Evolutionary conservation across 2,888 invertebrate genomes (phyloP), one percentile per base, ranked within the genome.

Genomic region (Meiosimyza decipiens): DNA sequence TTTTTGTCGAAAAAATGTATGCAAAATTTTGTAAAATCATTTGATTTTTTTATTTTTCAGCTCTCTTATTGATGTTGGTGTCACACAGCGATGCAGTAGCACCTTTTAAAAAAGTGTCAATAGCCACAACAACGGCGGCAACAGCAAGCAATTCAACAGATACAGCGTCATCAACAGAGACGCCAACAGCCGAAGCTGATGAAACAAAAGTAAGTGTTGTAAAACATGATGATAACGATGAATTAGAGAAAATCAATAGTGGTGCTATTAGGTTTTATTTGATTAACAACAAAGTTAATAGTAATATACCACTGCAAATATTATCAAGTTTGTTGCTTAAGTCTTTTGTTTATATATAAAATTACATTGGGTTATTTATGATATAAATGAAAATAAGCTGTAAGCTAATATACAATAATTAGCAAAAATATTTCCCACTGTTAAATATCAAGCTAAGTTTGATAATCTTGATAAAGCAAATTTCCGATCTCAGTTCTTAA

Each of bases 101-200:
- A 15, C 89, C 91, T 1, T 88, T 92, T 73, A 89, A 92, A 85
- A 90, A 90, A 85, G 86, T 89, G 40, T 91, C 83, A 71, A 77
- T 84, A 77, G 80, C 82, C 71, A 82, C 83, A 73, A 79, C 84
- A 73, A 77, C 84, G 70, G 80, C 78, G 72, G 76, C 82, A 60
- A 88, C 89, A 40, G 88, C 89, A 28, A 89, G 28, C 28, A 28
- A 28, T 28, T 28, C 88, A 33, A 87, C 88, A 66, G 87, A 88
- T n/a, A 89, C 90, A 16, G 89, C 88, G 9, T 84, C 89, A 22
- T 84, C 89, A 4, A 86, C 80, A 13, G 77, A 77, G 60, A 71
- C 80, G 65, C 77, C 87, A 3, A 71, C 70, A 18, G 52, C 60
- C 33, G 69, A 51, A 28, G 62, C 54, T 18, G 63, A 16, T 40